Conservation (phyloP, 2,797 vertebrate species). For the Alcedo quadribrachys region DNA sequence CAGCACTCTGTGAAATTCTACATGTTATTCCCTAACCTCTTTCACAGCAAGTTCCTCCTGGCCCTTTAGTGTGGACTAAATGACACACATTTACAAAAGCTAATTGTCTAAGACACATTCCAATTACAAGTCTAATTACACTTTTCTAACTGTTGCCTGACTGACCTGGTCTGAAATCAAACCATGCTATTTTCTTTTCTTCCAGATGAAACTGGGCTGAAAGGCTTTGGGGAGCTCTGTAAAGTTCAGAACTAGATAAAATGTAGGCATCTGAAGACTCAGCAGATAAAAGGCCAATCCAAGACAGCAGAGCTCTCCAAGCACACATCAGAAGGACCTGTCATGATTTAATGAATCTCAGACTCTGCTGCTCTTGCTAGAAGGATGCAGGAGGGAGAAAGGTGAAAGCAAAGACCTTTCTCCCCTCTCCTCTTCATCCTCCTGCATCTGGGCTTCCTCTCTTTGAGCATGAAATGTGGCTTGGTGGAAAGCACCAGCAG, state of each 20-base stretch:
- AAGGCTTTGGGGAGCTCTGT: background rate
- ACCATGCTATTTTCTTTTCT: background rate
- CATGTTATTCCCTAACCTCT: background rate
- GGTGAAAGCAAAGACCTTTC: background rate
- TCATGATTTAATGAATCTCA: background rate
- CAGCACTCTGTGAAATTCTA: background rate
- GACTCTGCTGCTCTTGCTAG: background rate
- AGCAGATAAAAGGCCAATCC: background rate
- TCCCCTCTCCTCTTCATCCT: background rate
- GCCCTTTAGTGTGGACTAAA: constrained; percentile 1
- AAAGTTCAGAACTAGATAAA: background rate
- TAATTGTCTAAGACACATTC: constrained; percentile 8
- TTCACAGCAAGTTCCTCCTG: constrained; percentile 2
- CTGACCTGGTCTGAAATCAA: background rate
- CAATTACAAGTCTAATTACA: constrained; percentile 45
- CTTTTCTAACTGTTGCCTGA: background rate
- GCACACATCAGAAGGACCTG: background rate
- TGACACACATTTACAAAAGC: background rate
- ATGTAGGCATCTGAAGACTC: background rate
- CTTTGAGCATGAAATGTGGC: background rate
- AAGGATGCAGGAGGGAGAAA: background rate
- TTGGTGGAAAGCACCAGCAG: background rate
- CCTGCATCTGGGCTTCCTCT: background rate
- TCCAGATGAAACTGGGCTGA: background rate
- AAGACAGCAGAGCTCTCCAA: background rate